A percentile compares a stretch with the other conserved stretches of the same genome.
Conservation (phyloP, 2,888 invertebrate genomes). For the Crematogaster levior region DNA sequence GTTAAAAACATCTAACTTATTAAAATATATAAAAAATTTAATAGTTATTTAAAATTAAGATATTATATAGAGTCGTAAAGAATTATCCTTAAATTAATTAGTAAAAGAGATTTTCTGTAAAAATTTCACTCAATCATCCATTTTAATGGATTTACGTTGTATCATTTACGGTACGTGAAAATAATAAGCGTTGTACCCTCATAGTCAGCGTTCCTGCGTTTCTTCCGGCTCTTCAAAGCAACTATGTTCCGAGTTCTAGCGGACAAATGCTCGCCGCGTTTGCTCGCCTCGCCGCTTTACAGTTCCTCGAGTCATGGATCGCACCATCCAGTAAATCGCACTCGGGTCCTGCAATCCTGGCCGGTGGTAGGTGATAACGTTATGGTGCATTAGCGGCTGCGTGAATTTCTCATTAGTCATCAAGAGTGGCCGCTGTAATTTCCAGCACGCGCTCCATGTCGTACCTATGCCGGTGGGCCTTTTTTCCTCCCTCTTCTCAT, state of each 20-base stretch:
- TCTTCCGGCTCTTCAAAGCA: constrained; percentile 38
- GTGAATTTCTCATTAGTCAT: constrained; percentile 77
- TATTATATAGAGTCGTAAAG: too few species aligned
- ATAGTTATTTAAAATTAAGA: too few species aligned
- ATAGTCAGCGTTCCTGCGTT: constrained; percentile 14
- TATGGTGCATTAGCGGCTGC: constrained; percentile 75
- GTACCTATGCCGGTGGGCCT: constrained; percentile 25
- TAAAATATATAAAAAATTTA: too few species aligned
- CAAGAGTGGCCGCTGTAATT: constrained; percentile 71
- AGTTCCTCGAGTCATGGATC: constrained; percentile 54
- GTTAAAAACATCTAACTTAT: too few species aligned
- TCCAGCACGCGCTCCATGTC: constrained; percentile 68
- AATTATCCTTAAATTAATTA: background rate
- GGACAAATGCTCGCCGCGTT: constrained; percentile 61
- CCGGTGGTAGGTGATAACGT: constrained; percentile 74
- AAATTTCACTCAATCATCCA: background rate
- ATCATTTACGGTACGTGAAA: background rate
- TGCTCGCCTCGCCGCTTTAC: constrained; percentile 56
- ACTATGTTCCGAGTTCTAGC: constrained; percentile 7
- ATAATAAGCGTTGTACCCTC: background rate
- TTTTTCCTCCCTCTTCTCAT: background rate
- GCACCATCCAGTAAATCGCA: constrained; percentile 66
- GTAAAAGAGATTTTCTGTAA: background rate
- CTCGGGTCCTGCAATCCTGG: constrained; percentile 50
- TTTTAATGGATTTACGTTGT: background rate